These are phyloP conservation scores for Glyptemys insculpta DNA, from an alignment of 2,797 vertebrate genomes.

Conservation along the genomic window DNA sequence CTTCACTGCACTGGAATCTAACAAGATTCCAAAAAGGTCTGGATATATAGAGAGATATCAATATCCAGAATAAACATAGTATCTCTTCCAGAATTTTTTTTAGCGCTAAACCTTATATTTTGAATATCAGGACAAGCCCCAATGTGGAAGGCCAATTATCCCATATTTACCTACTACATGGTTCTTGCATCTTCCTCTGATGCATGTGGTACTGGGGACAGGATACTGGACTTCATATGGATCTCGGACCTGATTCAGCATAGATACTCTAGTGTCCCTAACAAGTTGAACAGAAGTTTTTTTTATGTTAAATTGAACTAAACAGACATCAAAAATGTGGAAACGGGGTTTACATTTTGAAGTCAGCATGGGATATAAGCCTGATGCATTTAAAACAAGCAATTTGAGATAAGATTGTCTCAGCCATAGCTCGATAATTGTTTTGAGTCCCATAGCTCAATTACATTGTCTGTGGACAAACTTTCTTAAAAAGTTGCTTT, in stretches of 20 bases:
- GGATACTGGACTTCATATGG: background rate
- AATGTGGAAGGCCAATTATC: too few relatives aligned
- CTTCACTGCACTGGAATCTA: background rate
- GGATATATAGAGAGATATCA: background rate
- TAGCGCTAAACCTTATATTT: background rate
- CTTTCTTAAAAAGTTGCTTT: background rate
- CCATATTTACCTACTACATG: too few relatives aligned
- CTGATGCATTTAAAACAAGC: background rate
- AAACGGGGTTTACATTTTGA: too few relatives aligned
- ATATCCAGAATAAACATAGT: background rate
- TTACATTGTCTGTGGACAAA: too few relatives aligned
- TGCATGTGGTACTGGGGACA: too few relatives aligned
- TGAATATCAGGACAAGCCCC: background rate
- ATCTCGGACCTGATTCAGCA: too few relatives aligned
- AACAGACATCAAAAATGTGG: background rate
- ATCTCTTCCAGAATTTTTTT: too few relatives aligned
- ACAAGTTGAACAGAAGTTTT: too few relatives aligned
- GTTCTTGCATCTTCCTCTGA: too few relatives aligned
- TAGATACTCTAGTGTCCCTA: too few relatives aligned
- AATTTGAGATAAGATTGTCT: background rate
- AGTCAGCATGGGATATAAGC: background rate
- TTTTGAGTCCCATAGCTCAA: background rate
- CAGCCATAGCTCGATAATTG: background rate
- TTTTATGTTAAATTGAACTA: too few relatives aligned
- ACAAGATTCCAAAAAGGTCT: background rate